Percentiles rank a stretch among this genome's conserved stretches.
Evolutionary conservation across 53 echinoderm and acorn worm genomes (phyloP).

Genomic region (Antedon mediterranea): DNA sequence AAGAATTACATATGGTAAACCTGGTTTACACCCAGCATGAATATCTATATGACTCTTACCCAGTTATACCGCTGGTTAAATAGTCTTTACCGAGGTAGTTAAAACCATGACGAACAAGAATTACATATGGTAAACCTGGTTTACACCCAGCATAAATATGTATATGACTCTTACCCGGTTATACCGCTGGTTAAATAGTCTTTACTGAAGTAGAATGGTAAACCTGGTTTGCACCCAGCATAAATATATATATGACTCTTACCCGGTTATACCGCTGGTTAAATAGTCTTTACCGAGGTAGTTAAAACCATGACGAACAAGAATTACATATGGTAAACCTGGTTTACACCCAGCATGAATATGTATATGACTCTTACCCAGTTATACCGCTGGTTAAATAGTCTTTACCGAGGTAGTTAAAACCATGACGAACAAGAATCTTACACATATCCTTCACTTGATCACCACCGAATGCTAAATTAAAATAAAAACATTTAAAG

Average conservation of each 20-base stretch:
- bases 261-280: constrained; percentile 96
- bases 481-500: neutral
- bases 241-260: constrained; percentile 6
- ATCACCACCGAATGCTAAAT: constrained; percentile 98
- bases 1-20: constrained; percentile 79
- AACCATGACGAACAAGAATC: constrained; percentile 71
- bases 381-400: constrained; percentile 90
- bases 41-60: constrained; percentile 50
- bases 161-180: constrained; percentile 60
- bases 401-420: constrained; percentile 88
- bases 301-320: constrained; percentile 76
- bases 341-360: constrained; percentile 84
- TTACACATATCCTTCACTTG: constrained; percentile 74
- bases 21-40: constrained; percentile 80
- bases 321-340: constrained; percentile 74
- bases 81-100: constrained; percentile 89
- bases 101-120: constrained; percentile 67
- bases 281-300: constrained; percentile 83
- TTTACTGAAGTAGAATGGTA: constrained; percentile 86
- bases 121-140: constrained; percentile 80
- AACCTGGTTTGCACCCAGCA: constrained; percentile 95
- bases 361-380: constrained; percentile 41
- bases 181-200: constrained; percentile 91
- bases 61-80: constrained; percentile 87
- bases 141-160: constrained; percentile 58